Base-by-base conservation (phyloP, 2,113 vertebrate genomes). In the Synchiropus splendidus region DNA sequence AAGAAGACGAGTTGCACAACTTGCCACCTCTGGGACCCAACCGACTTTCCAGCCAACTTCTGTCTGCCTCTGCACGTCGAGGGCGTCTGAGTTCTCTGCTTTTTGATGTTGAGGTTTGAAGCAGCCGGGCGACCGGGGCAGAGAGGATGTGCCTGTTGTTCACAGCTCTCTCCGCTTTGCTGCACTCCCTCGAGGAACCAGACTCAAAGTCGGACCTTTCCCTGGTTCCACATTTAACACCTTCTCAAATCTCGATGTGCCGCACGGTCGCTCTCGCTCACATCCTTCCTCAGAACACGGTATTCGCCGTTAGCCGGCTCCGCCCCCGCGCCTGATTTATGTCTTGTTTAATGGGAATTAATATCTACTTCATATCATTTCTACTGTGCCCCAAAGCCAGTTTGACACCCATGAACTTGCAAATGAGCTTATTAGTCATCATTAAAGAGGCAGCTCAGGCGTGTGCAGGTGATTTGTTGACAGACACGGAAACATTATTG, bases 21-120 rank as follows among this genome's bases (percentile, higher is more conserved):
- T 48, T 54, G 21, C 51, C 63, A 77, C 78, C 70, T 74, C 12
- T 39, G 77, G 77, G 80, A 79, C 74, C 55, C 56, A 71, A 62
- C 70, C 70, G 67, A 75, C 72, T 77, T 82, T 80, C 60, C 61
- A 31, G 37, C 70, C 55, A 65, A 62, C 75, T 74, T 69, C 66
- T 71, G 72, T 56, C 70, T 75, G 71, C 61, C 54, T 77, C 53
- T 43, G 61, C 39, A 27, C 64, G 64, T 70, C 63, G 47, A 36
- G 49, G 61, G 56, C 43, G 43, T 56, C 80, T 75, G 68, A 45
- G 59, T 60, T 60, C 53, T 67, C 54, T 16, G 43, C 62, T 68
- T 58, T 80, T 78, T 78, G 75, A 79, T 80, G 75, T 75, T 55
- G 6, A 35, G 35, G 71, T 77, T 72, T 80, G 75, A 77, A 75